phyloP scores from a whole-genome alignment of 2,113 vertebrate genomes.

The Ploceus nigricollis region DNA sequence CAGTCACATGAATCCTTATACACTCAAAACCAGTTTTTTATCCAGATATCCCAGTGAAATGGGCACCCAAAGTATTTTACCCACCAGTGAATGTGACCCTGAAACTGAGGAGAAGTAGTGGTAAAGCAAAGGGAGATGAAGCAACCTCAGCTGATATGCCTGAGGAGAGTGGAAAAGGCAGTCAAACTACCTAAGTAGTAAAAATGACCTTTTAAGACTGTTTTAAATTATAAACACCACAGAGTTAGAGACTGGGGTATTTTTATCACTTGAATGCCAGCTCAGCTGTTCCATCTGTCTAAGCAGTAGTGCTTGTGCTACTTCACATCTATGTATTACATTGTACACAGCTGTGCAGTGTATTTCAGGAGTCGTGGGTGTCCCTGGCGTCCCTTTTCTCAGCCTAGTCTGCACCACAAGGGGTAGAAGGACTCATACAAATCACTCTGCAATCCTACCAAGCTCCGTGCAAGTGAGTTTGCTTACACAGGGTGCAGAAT shows the following conservation, averaged over 20 bases:
- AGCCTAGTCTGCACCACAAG: background rate
- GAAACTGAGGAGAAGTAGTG: background rate
- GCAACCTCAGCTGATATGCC: background rate
- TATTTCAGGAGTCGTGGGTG: accelerated
- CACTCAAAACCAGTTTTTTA: background rate
- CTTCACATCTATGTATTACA: background rate
- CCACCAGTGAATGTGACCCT: background rate
- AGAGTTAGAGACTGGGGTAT: background rate
- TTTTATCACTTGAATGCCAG: background rate
- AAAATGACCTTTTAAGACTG: background rate
- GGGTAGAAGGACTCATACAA: background rate
- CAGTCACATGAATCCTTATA: background rate
- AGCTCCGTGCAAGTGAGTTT: accelerated
- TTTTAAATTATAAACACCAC: background rate
- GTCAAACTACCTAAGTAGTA: background rate
- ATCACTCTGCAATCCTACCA: background rate
- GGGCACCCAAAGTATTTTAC: background rate
- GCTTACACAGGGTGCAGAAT: background rate
- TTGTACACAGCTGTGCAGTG: background rate
- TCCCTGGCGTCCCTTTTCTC: background rate
- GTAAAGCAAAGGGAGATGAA: background rate
- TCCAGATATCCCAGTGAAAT: background rate
- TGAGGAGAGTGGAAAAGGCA: background rate
- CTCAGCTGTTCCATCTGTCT: background rate
- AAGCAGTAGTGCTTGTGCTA: background rate